These are phyloP conservation scores for Atherinosoma microstoma DNA, from an alignment of 2,797 vertebrate genomes.

Conservation along the genomic window DNA sequence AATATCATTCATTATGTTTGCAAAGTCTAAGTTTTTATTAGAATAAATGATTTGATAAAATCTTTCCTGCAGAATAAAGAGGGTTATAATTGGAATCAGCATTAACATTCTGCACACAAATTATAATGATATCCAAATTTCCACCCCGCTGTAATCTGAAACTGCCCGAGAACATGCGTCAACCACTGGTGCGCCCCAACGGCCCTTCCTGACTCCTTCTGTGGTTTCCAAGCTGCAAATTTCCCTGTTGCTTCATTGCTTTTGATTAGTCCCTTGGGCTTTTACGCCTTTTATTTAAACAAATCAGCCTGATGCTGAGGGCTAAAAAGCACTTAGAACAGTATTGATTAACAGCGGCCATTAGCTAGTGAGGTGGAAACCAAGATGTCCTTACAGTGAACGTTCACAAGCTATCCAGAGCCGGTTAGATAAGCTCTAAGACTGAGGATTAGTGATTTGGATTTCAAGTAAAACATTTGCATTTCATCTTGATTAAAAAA, in stretches of 20 bases:
- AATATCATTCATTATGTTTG: conserved; percentile 14
- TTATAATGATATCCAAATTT: background rate
- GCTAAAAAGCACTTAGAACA: conserved; percentile 77
- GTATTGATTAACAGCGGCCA: conserved; percentile 81
- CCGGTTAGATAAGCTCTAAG: conserved; percentile 70
- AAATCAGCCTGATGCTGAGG: conserved; percentile 69
- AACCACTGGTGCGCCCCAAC: background rate
- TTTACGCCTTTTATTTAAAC: conserved; percentile 78
- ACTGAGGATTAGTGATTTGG: conserved; percentile 72
- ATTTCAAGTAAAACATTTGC: conserved; percentile 43
- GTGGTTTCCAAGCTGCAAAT: conserved; percentile 59
- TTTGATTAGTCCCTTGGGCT: conserved; percentile 76
- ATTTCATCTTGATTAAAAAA: background rate
- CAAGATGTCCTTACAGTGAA: conserved; percentile 68
- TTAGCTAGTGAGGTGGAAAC: conserved; percentile 65
- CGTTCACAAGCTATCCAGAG: conserved; percentile 45
- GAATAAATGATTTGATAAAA: background rate
- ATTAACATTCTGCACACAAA: background rate
- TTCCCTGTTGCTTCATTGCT: conserved; percentile 66
- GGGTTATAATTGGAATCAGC: background rate
- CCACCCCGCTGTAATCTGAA: conserved; percentile 36
- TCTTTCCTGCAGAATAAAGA: background rate
- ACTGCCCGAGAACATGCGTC: conserved; percentile 29
- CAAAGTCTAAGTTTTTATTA: background rate
- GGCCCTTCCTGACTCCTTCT: conserved; percentile 29